Evolutionary conservation across 2,888 invertebrate genomes (phyloP).

Genomic region (Rhabditoides inermis): DNA sequence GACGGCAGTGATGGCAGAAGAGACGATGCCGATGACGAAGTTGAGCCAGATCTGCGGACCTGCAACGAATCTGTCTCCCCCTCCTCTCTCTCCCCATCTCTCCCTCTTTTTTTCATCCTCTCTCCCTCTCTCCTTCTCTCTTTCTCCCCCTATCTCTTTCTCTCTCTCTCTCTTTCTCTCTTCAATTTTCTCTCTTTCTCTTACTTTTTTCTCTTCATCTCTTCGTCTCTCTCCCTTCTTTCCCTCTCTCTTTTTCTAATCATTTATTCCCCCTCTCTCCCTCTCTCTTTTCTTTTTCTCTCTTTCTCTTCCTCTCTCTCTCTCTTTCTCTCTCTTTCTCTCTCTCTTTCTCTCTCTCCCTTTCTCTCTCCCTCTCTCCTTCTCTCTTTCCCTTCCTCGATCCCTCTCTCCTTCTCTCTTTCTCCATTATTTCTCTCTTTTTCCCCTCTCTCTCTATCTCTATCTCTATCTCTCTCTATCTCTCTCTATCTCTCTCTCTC

Average conservation of each 20-base stretch:
- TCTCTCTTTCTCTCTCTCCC: too few relatives aligned
- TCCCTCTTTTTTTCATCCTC: neutral
- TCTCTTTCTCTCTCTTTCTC: neutral
- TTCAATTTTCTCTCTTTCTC: neutral
- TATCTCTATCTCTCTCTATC: neutral
- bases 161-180: neutral
- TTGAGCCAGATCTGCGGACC: slow-evolving; percentile 41
- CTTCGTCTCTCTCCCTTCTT: neutral
- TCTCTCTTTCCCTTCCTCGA: too few relatives aligned
- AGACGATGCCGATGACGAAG: slow-evolving; percentile 35
- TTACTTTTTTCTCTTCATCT: neutral
- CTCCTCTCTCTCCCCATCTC: neutral
- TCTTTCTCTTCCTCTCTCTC: neutral
- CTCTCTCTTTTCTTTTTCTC: neutral
- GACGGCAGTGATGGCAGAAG: slow-evolving; percentile 31
- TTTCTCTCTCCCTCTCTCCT: too few relatives aligned
- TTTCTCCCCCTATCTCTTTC: neutral
- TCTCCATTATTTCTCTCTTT: too few relatives aligned
- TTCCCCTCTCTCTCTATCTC: too few relatives aligned
- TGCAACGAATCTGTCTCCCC: slow-evolving; percentile 4
- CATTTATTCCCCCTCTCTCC: neutral
- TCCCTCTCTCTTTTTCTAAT: neutral
- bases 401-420: neutral
- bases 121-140: neutral
- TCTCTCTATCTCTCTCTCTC: neutral